A percentile compares a stretch with the other conserved stretches of the same genome.
phyloP scores from a whole-genome alignment of 2,113 vertebrate genomes.

The Perccottus glenii region DNA sequence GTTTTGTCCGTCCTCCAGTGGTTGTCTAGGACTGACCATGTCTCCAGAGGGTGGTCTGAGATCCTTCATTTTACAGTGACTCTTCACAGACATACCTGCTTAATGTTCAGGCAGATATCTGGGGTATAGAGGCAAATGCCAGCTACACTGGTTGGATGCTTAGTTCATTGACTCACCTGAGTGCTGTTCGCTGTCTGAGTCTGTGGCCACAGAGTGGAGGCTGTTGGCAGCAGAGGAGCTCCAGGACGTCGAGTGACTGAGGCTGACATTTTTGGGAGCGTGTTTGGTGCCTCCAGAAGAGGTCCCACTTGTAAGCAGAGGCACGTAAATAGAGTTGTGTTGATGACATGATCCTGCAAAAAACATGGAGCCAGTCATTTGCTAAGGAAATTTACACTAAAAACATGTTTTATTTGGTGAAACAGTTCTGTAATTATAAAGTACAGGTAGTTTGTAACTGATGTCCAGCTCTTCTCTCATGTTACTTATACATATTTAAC shows the following conservation, averaged over 20 bases:
- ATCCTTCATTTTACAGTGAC: too few species aligned
- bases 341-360: conserved; percentile 63
- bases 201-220: conserved; percentile 41
- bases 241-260: conserved; percentile 64
- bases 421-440: conserved; percentile 2
- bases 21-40: too few species aligned
- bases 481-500: conserved; percentile 73
- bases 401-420: too few species aligned
- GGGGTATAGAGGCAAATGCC: neutral
- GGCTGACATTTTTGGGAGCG: conserved; percentile 21
- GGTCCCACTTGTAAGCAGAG: conserved; percentile 54
- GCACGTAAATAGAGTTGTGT: conserved; percentile 44
- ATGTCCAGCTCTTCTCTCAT: conserved; percentile 19
- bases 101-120: too few species aligned
- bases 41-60: too few species aligned
- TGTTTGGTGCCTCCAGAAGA: conserved; percentile 31
- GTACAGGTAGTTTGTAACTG: conserved; percentile 16
- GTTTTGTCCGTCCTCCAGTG: too few species aligned
- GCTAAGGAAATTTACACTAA: too few species aligned
- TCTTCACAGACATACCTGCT: too few species aligned
- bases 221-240: conserved; percentile 51
- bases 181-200: conserved; percentile 37
- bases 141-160: neutral
- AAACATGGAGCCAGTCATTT: conserved; percentile 3
- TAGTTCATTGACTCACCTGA: conserved; percentile 53